Conservation (phyloP, 1,140 invertebrate genomes). For the Antheraea mylitta region DNA sequence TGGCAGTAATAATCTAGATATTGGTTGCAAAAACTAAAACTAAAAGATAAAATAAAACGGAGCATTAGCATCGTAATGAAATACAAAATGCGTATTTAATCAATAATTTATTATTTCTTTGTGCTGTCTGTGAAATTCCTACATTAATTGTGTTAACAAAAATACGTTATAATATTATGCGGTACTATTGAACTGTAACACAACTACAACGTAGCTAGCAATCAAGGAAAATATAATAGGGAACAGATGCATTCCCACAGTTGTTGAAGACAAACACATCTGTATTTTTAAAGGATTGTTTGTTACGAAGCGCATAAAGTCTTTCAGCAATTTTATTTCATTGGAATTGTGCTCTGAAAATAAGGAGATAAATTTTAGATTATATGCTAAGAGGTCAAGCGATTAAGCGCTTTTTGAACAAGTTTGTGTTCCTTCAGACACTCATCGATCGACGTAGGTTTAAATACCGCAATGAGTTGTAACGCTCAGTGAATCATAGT, state of each 20-base stretch:
- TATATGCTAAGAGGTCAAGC: too few relatives aligned
- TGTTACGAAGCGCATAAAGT: conserved; percentile 5
- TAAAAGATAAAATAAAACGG: too few relatives aligned
- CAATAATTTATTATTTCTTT: too few relatives aligned
- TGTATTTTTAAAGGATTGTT: conserved; percentile 12
- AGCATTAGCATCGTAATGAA: too few relatives aligned
- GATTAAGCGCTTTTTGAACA: too few relatives aligned
- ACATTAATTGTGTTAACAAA: not conserved
- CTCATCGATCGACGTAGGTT: too few relatives aligned
- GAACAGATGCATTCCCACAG: conserved; percentile 4
- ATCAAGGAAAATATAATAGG: conserved; percentile 1
- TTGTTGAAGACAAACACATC: not conserved
- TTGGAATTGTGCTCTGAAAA: conserved; percentile 12
- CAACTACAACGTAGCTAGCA: conserved; percentile 10
- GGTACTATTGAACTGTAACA: conserved; percentile 16
- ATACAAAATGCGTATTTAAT: too few relatives aligned
- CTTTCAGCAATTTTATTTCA: conserved; percentile 10
- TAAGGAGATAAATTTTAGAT: not conserved
- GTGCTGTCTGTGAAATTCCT: not conserved
- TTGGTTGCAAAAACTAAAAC: too few relatives aligned
- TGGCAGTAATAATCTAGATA: too few relatives aligned
- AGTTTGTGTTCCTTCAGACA: too few relatives aligned
- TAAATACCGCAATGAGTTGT: too few relatives aligned
- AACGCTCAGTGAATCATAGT: too few relatives aligned
- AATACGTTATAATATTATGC: not conserved